phyloP scores from a whole-genome alignment of 1,140 invertebrate species.

The Plutomurus gul region DNA sequence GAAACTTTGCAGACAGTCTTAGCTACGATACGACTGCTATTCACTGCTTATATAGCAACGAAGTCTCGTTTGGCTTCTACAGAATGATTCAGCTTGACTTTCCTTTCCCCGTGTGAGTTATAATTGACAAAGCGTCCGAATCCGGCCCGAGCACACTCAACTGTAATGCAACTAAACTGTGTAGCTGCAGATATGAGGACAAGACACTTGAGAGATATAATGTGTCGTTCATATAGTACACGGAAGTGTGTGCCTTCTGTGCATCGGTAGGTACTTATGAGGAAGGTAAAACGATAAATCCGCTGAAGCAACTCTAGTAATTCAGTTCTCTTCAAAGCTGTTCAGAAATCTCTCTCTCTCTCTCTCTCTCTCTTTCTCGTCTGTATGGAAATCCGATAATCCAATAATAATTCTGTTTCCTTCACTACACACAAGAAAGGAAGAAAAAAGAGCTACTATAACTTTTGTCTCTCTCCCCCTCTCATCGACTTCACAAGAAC shows the following conservation, averaged over 20 bases:
- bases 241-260: neutral
- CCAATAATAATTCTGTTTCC: constrained; percentile 4
- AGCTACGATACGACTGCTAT: neutral
- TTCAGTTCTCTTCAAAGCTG: neutral
- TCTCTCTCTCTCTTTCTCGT: neutral
- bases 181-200: neutral
- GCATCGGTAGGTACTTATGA: neutral
- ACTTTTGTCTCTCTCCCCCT: neutral
- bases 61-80: neutral
- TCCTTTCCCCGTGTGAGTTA: too few species aligned
- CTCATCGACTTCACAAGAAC: neutral
- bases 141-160: too few species aligned
- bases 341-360: neutral
- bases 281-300: neutral
- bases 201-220: neutral
- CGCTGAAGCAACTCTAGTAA: neutral
- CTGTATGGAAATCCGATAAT: constrained; percentile 20
- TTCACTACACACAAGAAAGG: neutral
- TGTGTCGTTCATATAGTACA: neutral
- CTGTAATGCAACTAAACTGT: neutral
- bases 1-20: neutral
- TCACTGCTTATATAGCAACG: too few species aligned
- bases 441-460: neutral
- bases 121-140: neutral
- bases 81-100: too few species aligned